These are phyloP conservation scores for Mellilla xanthometata DNA, from an alignment of 2,888 invertebrate genomes.

Conservation along the genomic window DNA sequence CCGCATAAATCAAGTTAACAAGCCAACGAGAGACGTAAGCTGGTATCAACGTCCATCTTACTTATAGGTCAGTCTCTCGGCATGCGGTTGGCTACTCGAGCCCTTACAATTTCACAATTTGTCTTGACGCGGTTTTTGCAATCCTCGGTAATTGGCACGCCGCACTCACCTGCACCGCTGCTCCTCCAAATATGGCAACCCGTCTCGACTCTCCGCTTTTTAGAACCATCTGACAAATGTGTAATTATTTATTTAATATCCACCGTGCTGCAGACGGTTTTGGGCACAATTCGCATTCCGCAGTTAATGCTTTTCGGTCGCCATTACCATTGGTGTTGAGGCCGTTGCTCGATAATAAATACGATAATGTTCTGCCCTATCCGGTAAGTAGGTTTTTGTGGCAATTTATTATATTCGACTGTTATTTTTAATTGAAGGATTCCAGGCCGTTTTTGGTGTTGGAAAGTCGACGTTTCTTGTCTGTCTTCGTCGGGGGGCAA, in stretches of 20 bases:
- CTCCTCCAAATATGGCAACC: constrained; percentile 70
- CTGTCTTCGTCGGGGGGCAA: background rate
- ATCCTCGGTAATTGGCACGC: constrained; percentile 71
- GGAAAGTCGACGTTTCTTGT: constrained; percentile 10
- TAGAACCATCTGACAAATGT: constrained; percentile 80
- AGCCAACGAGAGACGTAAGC: constrained; percentile 18
- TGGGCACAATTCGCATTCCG: constrained; percentile 76
- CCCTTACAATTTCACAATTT: constrained; percentile 79
- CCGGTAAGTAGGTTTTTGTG: constrained; percentile 31
- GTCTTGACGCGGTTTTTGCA: constrained; percentile 75
- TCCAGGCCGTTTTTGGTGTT: constrained; percentile 22
- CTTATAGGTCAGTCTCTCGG: constrained; percentile 20
- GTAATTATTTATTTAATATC: constrained; percentile 82
- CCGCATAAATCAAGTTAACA: constrained; percentile 23
- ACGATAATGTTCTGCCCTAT: constrained; percentile 19
- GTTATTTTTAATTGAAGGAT: constrained; percentile 51
- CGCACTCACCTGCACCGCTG: constrained; percentile 75
- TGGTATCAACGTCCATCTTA: constrained; percentile 23
- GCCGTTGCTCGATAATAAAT: constrained; percentile 47
- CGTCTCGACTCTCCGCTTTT: constrained; percentile 68
- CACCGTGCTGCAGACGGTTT: constrained; percentile 54
- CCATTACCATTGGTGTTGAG: constrained; percentile 51
- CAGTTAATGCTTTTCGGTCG: constrained; percentile 55
- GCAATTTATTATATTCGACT: constrained; percentile 51
- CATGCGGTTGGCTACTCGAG: constrained; percentile 26